These are phyloP conservation scores for Heliconius hewitsoni DNA, from an alignment of 1,140 invertebrate genomes.

Conservation along the genomic window DNA sequence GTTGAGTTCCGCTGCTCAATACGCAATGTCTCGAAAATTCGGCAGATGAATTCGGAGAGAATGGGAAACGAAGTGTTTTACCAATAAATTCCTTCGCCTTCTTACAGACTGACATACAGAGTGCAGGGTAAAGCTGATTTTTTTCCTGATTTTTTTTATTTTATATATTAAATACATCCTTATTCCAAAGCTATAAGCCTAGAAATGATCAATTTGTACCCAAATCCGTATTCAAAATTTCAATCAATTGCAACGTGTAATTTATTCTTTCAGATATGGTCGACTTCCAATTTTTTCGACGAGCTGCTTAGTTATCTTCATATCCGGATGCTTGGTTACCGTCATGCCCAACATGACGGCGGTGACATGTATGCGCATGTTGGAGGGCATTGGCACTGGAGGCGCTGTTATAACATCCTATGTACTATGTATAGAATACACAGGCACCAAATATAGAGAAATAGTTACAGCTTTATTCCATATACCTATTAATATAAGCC, in stretches of 20 bases:
- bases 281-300: constrained; percentile 48
- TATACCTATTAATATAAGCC: constrained; percentile 58
- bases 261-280: constrained; percentile 49
- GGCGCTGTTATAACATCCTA: constrained; percentile 59
- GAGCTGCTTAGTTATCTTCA: constrained; percentile 44
- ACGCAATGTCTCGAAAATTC: too few relatives aligned
- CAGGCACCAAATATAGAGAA: constrained; percentile 52
- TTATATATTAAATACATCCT: too few relatives aligned
- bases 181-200: neutral
- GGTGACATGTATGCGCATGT: constrained; percentile 52
- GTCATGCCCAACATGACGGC: constrained; percentile 49
- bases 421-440: constrained; percentile 59
- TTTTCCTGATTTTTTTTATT: too few relatives aligned
- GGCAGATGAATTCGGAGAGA: too few relatives aligned
- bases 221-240: neutral
- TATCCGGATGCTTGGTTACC: constrained; percentile 52
- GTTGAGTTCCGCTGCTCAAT: too few relatives aligned
- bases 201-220: too few relatives aligned
- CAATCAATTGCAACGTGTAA: neutral
- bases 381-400: constrained; percentile 60
- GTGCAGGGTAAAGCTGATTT: too few relatives aligned
- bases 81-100: too few relatives aligned
- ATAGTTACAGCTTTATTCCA: constrained; percentile 58
- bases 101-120: too few relatives aligned
- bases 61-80: too few relatives aligned